These are phyloP conservation scores for Drosophila sproati DNA, from an alignment of 1,140 invertebrate species.

Conservation along the genomic window DNA sequence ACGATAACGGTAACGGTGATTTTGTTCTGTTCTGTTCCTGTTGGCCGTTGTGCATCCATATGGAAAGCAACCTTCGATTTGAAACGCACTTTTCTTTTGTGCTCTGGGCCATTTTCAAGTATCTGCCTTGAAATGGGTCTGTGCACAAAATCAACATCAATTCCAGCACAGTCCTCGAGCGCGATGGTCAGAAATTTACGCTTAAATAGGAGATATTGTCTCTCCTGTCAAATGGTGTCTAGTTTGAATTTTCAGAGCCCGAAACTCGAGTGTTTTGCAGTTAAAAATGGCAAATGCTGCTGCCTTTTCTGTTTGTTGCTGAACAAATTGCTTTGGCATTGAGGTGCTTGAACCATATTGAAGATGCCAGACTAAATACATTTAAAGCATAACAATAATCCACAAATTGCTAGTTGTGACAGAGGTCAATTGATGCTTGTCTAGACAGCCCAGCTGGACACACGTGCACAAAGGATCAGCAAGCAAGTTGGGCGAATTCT, in stretches of 20 bases:
- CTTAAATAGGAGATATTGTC: background rate
- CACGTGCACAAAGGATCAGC: background rate
- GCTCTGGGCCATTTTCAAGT: slow-evolving; percentile 33
- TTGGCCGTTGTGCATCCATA: slow-evolving; percentile 32
- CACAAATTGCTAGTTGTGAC: slow-evolving; percentile 37
- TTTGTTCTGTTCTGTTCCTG: background rate
- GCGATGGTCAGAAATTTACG: no score
- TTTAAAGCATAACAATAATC: slow-evolving; percentile 11
- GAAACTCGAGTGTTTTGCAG: background rate
- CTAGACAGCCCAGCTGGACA: slow-evolving; percentile 28
- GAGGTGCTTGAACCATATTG: slow-evolving; percentile 16
- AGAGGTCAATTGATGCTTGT: slow-evolving; percentile 28
- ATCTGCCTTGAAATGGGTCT: slow-evolving; percentile 28
- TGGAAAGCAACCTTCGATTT: slow-evolving; percentile 45
- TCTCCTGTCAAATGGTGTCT: slow-evolving; percentile 1
- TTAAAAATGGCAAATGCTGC: slow-evolving; percentile 27
- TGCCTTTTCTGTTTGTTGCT: background rate
- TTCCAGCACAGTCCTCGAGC: background rate
- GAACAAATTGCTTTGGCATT: slow-evolving; percentile 53
- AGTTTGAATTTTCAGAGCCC: background rate
- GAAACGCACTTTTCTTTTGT: slow-evolving; percentile 37
- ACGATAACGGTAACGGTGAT: background rate
- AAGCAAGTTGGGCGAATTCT: background rate
- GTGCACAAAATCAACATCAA: background rate
- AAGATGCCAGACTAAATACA: slow-evolving; percentile 21